These are phyloP conservation scores for Ivindomyrus marchei DNA, from an alignment of 2,113 vertebrate genomes.

Conservation along the genomic window DNA sequence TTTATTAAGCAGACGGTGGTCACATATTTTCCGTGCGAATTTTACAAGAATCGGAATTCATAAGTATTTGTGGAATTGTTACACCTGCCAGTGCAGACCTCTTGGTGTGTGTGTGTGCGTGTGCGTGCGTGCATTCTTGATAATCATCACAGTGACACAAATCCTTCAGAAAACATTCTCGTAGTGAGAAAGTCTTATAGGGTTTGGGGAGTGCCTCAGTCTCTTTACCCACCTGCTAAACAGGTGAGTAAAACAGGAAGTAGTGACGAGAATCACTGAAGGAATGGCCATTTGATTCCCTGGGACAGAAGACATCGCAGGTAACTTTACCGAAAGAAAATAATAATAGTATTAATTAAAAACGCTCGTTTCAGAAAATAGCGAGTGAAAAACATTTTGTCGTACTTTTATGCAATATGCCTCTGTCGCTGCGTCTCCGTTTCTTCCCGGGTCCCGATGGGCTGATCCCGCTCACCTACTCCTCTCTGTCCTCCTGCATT, in stretches of 20 bases:
- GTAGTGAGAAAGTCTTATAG: background rate
- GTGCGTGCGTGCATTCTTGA: background rate
- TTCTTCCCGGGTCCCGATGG: background rate
- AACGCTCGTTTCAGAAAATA: background rate
- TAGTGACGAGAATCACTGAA: background rate
- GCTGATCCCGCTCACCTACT: background rate
- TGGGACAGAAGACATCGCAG: background rate
- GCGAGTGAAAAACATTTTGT: background rate
- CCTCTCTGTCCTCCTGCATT: background rate
- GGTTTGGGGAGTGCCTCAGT: background rate
- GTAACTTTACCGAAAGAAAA: background rate
- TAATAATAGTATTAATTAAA: background rate
- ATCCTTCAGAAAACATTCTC: background rate
- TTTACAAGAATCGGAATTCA: background rate
- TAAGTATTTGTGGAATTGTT: background rate
- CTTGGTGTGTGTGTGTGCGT: background rate
- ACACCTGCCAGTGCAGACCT: background rate
- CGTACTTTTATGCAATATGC: background rate
- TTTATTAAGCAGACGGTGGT: background rate
- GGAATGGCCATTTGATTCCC: background rate
- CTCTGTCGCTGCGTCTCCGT: background rate
- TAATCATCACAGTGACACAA: background rate
- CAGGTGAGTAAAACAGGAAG: background rate
- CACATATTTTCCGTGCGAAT: background rate
- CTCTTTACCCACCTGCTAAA: background rate